phyloP scores from a whole-genome alignment of 2,113 vertebrate genomes.

The Galbula dea region DNA sequence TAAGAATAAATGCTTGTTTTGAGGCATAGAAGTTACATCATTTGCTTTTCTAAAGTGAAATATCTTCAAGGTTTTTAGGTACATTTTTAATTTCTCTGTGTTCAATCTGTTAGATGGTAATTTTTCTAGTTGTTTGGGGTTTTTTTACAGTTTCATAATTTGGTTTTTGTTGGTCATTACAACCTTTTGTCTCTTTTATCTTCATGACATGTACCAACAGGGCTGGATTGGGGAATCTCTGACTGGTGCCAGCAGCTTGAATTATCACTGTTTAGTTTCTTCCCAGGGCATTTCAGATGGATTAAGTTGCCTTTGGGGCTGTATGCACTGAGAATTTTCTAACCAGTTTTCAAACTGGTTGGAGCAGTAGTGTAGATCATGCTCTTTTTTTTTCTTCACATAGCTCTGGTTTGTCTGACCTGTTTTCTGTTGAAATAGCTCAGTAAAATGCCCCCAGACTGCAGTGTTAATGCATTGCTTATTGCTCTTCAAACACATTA shows the following conservation, averaged over 20 bases:
- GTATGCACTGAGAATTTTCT: not conserved
- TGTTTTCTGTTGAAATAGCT: constrained; percentile 1
- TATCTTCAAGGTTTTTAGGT: not conserved
- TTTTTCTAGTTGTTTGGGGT: not conserved
- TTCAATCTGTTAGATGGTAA: not conserved
- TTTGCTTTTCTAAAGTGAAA: not conserved
- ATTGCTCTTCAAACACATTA: not conserved
- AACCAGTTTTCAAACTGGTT: constrained; percentile 29
- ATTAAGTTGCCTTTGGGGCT: constrained; percentile 31
- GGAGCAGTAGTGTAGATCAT: not conserved
- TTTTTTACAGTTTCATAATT: not conserved
- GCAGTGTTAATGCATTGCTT: not conserved
- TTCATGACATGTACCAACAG: not conserved
- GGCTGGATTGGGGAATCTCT: not conserved
- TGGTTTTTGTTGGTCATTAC: not conserved
- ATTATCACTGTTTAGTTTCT: not conserved
- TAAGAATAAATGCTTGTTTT: not conserved
- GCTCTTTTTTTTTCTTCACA: not conserved
- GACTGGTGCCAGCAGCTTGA: not conserved
- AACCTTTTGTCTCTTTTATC: not conserved
- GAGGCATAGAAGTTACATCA: accelerated
- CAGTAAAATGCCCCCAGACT: not conserved
- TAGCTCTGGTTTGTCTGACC: not conserved
- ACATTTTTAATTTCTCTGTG: not conserved
- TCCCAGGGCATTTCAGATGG: not conserved